A percentile compares a stretch with the other conserved stretches of the same genome.
phyloP scores from a whole-genome alignment of 1,140 invertebrate genomes.

The Drosophila albomicans region DNA sequence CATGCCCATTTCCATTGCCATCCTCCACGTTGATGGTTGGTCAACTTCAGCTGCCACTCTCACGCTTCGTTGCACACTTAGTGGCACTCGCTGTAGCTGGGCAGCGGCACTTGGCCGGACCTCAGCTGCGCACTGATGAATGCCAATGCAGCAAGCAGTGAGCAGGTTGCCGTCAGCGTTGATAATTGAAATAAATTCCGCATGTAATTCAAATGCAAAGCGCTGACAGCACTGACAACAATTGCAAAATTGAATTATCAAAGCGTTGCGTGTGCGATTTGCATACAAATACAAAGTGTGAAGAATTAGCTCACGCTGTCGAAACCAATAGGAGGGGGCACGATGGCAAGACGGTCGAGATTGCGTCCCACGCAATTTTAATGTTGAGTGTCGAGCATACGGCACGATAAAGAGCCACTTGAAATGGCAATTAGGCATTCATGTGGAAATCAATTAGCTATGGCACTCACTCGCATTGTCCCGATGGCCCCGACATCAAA shows the following conservation, averaged over 20 bases:
- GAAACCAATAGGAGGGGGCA: neutral
- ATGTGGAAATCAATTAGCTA: constrained; percentile 67
- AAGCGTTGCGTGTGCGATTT: constrained; percentile 56
- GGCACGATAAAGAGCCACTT: constrained; percentile 47
- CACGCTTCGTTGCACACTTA: constrained; percentile 55
- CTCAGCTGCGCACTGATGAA: neutral
- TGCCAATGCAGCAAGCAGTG: neutral
- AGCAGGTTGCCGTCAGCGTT: constrained; percentile 29
- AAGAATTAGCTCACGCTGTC: neutral
- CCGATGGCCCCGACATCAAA: neutral
- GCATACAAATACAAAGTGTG: constrained; percentile 41
- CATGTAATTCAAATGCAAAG: constrained; percentile 67
- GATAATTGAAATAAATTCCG: constrained; percentile 79
- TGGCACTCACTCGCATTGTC: constrained; percentile 13
- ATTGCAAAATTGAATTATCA: constrained; percentile 74
- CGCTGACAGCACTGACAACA: constrained; percentile 65
- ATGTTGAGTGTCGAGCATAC: constrained; percentile 14
- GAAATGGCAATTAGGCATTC: constrained; percentile 55
- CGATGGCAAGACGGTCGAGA: neutral
- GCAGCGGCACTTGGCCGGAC: neutral
- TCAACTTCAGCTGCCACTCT: constrained; percentile 55
- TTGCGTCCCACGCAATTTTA: neutral
- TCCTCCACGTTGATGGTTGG: constrained; percentile 41
- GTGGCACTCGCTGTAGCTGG: constrained; percentile 16
- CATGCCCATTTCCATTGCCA: neutral